A percentile compares a stretch with the other conserved stretches of the same genome.
Conservation (phyloP, 2,113 vertebrate genomes). For the Amphiprion ocellaris region DNA sequence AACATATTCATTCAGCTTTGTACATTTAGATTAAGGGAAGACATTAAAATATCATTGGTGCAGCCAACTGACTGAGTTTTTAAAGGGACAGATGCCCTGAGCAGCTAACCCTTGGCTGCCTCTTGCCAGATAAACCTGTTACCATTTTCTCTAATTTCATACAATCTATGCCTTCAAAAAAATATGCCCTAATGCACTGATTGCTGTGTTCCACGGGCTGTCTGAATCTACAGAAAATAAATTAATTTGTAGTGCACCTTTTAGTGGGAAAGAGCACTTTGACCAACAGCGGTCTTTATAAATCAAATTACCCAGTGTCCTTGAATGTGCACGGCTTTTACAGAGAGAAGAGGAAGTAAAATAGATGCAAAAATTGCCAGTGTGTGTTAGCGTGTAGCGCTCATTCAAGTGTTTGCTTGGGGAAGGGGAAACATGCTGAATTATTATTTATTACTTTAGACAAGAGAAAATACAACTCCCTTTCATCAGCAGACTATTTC, state of each 20-base stretch:
- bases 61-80: background rate
- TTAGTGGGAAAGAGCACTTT: conserved; percentile 40
- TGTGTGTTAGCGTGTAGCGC: conserved; percentile 3
- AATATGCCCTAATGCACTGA: background rate
- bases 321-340: conserved; percentile 55
- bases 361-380: conserved; percentile 15
- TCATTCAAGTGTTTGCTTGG: conserved; percentile 9
- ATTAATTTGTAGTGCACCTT: conserved; percentile 37
- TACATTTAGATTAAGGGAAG: conserved; percentile 7
- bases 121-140: background rate
- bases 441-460: conserved; percentile 22
- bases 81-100: background rate
- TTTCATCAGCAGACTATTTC: conserved; percentile 33
- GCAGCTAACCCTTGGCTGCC: background rate
- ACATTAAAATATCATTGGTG: conserved; percentile 23
- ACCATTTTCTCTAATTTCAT: conserved; percentile 17
- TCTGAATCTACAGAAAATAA: conserved; percentile 14
- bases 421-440: conserved; percentile 6
- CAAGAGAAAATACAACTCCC: conserved; percentile 23
- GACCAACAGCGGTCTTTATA: conserved; percentile 50
- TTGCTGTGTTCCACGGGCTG: background rate
- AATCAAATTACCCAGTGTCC: conserved; percentile 53
- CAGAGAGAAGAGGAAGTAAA: conserved; percentile 18
- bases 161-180: conserved; percentile 36
- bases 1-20: background rate